Percentiles rank a stretch among this genome's conserved stretches.
phyloP scores from a whole-genome alignment of 1,140 invertebrate genomes.

The Drosophila novamexicana region DNA sequence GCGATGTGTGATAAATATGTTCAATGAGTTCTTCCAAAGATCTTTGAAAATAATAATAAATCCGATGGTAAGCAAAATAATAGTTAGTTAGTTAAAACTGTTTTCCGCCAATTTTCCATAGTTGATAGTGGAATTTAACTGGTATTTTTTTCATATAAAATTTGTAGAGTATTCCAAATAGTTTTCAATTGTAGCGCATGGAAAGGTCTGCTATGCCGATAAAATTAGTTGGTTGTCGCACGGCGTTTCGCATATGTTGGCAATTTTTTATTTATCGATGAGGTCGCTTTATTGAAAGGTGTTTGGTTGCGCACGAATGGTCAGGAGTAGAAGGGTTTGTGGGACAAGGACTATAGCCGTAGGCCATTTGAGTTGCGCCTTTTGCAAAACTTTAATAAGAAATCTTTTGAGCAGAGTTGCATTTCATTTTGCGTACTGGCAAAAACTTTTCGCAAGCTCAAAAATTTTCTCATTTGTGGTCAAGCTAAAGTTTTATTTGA shows the following conservation, averaged over 20 bases:
- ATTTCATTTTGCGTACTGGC: slow-evolving; percentile 10
- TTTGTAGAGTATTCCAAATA: not conserved
- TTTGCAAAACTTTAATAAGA: slow-evolving; percentile 46
- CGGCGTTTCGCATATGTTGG: slow-evolving; percentile 70
- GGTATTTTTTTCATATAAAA: too few relatives aligned
- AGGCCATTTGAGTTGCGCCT: slow-evolving; percentile 27
- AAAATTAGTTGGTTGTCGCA: slow-evolving; percentile 25
- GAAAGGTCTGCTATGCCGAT: not conserved
- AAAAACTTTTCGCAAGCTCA: slow-evolving; percentile 18
- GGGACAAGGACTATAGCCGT: not conserved
- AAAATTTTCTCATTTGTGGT: slow-evolving; percentile 41
- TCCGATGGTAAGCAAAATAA: too few relatives aligned
- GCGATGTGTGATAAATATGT: too few relatives aligned
- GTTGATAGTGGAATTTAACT: too few relatives aligned
- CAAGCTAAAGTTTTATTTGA: slow-evolving; percentile 58
- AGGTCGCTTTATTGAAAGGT: slow-evolving; percentile 68
- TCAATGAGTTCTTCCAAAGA: too few relatives aligned
- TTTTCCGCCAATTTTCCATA: too few relatives aligned
- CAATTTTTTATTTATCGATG: slow-evolving; percentile 75
- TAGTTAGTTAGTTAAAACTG: too few relatives aligned
- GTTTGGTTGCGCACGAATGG: slow-evolving; percentile 48
- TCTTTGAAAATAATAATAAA: too few relatives aligned
- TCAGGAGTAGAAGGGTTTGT: slow-evolving; percentile 1
- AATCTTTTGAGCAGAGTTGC: slow-evolving; percentile 44
- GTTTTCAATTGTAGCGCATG: slow-evolving; percentile 17